These are phyloP conservation scores for Cyclopterus lumpus DNA, from an alignment of 2,797 vertebrate species.

Conservation along the genomic window DNA sequence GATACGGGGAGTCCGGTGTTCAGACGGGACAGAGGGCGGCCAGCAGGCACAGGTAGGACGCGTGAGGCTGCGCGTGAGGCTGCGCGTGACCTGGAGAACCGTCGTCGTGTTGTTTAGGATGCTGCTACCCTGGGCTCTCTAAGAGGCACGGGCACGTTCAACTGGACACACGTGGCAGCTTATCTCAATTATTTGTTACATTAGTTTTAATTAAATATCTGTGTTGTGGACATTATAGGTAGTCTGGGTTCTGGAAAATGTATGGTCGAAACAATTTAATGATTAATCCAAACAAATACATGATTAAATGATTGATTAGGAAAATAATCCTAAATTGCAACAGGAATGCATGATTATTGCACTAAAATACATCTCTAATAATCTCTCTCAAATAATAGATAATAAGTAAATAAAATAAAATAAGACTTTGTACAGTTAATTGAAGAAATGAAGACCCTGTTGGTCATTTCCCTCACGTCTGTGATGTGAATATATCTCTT, in stretches of 20 bases:
- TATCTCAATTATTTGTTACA: neutral
- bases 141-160: no score
- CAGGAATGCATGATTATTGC: neutral
- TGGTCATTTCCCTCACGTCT: neutral
- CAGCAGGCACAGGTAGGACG: constrained; percentile 83
- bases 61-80: rapidly evolving
- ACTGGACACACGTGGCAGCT: no score
- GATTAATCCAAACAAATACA: neutral
- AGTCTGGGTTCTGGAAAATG: neutral
- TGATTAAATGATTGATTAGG: neutral
- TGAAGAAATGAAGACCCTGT: no score
- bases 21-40: constrained; percentile 75
- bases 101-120: no score
- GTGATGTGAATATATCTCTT: neutral
- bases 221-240: neutral
- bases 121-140: no score
- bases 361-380: neutral
- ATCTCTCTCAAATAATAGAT: neutral
- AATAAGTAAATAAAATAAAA: neutral
- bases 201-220: neutral
- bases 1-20: constrained; percentile 65
- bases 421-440: neutral
- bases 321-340: neutral
- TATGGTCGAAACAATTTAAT: neutral
- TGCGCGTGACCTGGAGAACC: no score